Percentiles rank a stretch among this genome's conserved stretches.
Evolutionary conservation across 2,113 vertebrate species (phyloP).

Genomic region (Spermophilus dauricus): DNA sequence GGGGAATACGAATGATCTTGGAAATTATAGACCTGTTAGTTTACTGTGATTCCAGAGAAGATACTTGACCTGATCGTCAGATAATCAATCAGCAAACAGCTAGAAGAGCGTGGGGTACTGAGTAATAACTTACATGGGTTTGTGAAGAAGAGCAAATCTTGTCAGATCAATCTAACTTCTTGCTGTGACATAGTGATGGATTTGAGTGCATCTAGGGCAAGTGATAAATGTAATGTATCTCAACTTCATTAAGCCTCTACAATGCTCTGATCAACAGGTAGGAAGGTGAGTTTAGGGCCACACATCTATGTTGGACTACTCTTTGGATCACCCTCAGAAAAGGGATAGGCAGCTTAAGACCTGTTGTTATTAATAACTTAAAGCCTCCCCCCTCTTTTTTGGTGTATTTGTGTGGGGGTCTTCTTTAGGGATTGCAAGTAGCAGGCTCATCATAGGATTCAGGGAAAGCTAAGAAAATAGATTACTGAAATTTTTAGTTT

Average conservation of each 20-base stretch:
- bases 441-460: conserved; percentile 52
- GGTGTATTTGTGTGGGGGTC: no score
- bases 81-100: conserved; percentile 84
- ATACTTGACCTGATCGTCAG: conserved; percentile 83
- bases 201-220: conserved; percentile 73
- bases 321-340: background rate
- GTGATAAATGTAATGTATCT: conserved; percentile 78
- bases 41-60: conserved; percentile 83
- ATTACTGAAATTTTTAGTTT: conserved; percentile 3
- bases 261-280: conserved; percentile 72
- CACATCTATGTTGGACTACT: background rate
- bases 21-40: conserved; percentile 83
- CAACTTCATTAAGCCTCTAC: conserved; percentile 72
- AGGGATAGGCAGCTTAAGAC: background rate
- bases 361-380: conserved; percentile 29
- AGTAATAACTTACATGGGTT: conserved; percentile 80
- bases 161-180: conserved; percentile 81
- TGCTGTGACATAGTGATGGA: conserved; percentile 80
- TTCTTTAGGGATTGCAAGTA: conserved; percentile 35
- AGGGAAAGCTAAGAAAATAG: conserved; percentile 18
- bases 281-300: conserved; percentile 52
- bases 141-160: conserved; percentile 82
- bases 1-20: conserved; percentile 79
- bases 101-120: conserved; percentile 71
- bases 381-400: background rate